Percentiles rank a stretch among this genome's conserved stretches.
These are phyloP conservation scores for Aphelocoma coerulescens DNA, from an alignment of 2,113 vertebrate species.

Conservation along the genomic window DNA sequence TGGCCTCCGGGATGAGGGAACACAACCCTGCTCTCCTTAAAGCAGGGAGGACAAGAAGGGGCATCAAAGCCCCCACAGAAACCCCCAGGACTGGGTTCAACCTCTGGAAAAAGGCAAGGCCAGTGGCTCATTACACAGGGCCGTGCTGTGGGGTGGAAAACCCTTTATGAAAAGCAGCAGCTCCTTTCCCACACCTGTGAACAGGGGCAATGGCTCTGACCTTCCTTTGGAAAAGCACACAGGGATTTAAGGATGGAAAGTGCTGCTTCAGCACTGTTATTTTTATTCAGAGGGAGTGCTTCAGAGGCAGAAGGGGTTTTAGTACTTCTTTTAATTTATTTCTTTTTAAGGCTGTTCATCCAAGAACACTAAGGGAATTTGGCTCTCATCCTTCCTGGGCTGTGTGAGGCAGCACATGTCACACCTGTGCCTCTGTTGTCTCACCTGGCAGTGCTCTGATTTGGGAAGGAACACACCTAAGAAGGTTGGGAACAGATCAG, in stretches of 20 bases:
- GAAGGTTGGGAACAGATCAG: not conserved
- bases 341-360: not conserved
- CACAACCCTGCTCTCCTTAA: not conserved
- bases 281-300: not conserved
- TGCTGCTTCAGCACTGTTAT: constrained; percentile 28
- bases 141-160: not conserved
- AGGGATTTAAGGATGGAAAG: not conserved
- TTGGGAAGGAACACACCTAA: not conserved
- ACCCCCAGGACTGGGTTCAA: not conserved
- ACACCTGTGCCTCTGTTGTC: not conserved
- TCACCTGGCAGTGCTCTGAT: not conserved
- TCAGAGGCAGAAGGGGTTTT: not conserved
- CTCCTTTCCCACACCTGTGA: not conserved
- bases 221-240: not conserved
- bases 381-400: not conserved
- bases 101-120: not conserved
- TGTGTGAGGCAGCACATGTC: not conserved
- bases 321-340: not conserved
- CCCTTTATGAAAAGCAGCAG: not conserved
- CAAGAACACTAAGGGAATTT: not conserved
- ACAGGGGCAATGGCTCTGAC: not conserved
- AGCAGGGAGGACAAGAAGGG: not conserved
- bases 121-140: not conserved
- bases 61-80: not conserved
- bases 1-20: accelerated